Evolutionary conservation across 2,113 vertebrate genomes (phyloP).

Genomic region (Mirza zaza): DNA sequence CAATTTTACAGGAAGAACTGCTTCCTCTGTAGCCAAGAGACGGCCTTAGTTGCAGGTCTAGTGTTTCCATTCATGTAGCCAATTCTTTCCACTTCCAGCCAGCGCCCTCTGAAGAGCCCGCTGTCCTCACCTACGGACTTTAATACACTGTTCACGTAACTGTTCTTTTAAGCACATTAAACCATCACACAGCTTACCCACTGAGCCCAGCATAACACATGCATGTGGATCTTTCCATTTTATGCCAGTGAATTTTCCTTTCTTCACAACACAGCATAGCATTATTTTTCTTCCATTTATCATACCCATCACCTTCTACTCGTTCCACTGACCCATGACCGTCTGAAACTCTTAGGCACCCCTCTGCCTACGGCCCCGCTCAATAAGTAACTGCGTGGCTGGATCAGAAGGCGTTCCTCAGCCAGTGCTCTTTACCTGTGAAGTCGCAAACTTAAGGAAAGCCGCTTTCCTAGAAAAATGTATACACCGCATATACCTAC

Average conservation of each 20-base stretch:
- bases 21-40: neutral
- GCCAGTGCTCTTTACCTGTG: neutral
- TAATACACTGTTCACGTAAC: neutral
- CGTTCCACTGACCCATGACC: neutral
- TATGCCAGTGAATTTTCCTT: neutral
- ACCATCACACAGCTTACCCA: rapidly evolving
- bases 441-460: neutral
- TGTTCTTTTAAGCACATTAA: neutral
- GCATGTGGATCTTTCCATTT: rapidly evolving
- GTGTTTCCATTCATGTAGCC: rapidly evolving
- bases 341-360: neutral
- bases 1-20: neutral
- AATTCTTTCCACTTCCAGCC: neutral
- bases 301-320: rapidly evolving
- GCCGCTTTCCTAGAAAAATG: neutral
- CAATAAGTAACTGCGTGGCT: neutral
- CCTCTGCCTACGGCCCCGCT: too few relatives aligned
- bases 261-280: neutral
- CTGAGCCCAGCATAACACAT: rapidly evolving
- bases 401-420: neutral
- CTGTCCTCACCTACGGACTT: neutral
- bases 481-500: neutral
- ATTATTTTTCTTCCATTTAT: neutral
- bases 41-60: neutral
- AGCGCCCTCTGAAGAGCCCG: neutral